A percentile compares a stretch with the other conserved stretches of the same genome.
These are phyloP conservation scores for Belgica antarctica DNA, from an alignment of 2,888 invertebrate species.

Conservation along the genomic window DNA sequence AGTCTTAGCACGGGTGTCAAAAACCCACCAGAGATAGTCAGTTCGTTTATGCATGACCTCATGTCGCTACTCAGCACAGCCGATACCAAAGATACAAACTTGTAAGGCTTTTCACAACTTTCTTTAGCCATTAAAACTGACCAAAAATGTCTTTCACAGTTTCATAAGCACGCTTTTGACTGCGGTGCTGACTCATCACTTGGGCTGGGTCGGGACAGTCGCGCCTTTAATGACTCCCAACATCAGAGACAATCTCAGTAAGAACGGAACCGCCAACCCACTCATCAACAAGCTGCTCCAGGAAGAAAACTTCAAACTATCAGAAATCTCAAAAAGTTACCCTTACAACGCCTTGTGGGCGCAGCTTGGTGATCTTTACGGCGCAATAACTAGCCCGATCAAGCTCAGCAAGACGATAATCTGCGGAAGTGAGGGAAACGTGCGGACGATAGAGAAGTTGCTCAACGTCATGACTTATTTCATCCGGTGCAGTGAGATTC, in stretches of 20 bases:
- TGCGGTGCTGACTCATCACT: slow-evolving; percentile 82
- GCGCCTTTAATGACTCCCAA: slow-evolving; percentile 53
- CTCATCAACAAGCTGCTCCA: slow-evolving; percentile 48
- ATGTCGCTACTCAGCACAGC: slow-evolving; percentile 67
- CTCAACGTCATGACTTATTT: slow-evolving; percentile 82
- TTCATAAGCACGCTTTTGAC: slow-evolving; percentile 87
- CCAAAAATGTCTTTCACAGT: slow-evolving; percentile 56
- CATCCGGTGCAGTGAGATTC: slow-evolving; percentile 74
- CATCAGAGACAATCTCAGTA: slow-evolving; percentile 48
- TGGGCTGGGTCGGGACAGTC: slow-evolving; percentile 87
- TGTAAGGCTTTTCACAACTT: slow-evolving; percentile 63
- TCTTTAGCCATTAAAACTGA: too few species aligned
- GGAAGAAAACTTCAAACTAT: slow-evolving; percentile 57
- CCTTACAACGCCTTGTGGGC: slow-evolving; percentile 90
- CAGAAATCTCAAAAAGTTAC: slow-evolving; percentile 61
- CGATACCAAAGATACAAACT: slow-evolving; percentile 85
- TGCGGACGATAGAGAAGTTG: slow-evolving; percentile 68
- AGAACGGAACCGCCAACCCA: slow-evolving; percentile 51
- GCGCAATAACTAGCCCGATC: slow-evolving; percentile 76
- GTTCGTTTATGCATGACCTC: slow-evolving; percentile 59
- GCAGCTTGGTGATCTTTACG: slow-evolving; percentile 81
- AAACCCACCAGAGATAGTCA: slow-evolving; percentile 54
- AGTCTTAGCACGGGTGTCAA: slow-evolving; percentile 57
- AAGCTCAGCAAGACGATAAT: slow-evolving; percentile 78
- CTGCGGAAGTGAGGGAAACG: slow-evolving; percentile 63